A percentile compares a stretch with the other conserved stretches of the same genome.
Evolutionary conservation across 2,888 invertebrate species (phyloP).

Genomic region (Perithous albicinctus): DNA sequence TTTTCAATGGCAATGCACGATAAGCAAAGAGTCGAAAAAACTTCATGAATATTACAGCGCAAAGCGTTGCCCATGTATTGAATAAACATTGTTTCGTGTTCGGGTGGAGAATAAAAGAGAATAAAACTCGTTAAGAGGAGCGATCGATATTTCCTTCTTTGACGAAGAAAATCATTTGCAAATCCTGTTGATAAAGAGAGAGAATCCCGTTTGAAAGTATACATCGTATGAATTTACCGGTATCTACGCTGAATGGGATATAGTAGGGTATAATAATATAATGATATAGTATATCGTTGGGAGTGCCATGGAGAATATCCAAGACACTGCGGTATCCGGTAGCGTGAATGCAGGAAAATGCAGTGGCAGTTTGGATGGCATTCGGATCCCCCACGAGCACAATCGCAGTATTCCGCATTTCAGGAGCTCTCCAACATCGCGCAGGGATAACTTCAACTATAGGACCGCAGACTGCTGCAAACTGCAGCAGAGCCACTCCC

Average conservation of each 20-base stretch:
- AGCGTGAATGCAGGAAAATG: slow-evolving; percentile 47
- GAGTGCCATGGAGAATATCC: slow-evolving; percentile 26
- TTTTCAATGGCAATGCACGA: too few relatives aligned
- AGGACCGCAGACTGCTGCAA: slow-evolving; percentile 59
- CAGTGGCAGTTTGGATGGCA: slow-evolving; percentile 42
- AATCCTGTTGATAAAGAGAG: slow-evolving; percentile 13
- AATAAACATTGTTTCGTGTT: slow-evolving; percentile 46
- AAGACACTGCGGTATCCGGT: slow-evolving; percentile 46
- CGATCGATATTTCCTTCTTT: slow-evolving; percentile 48
- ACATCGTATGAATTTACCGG: slow-evolving; percentile 36
- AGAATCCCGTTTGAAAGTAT: slow-evolving; percentile 10
- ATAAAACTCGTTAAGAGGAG: slow-evolving; percentile 47
- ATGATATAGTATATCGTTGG: background rate
- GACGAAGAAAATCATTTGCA: slow-evolving; percentile 28
- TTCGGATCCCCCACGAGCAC: slow-evolving; percentile 50
- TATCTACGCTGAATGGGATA: background rate
- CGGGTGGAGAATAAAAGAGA: slow-evolving; percentile 31
- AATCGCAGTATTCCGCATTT: slow-evolving; percentile 63
- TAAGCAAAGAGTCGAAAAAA: slow-evolving; percentile 9
- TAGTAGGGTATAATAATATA: background rate
- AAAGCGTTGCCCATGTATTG: slow-evolving; percentile 22
- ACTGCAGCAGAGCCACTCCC: slow-evolving; percentile 71
- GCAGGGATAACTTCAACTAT: slow-evolving; percentile 55
- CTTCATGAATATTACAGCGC: slow-evolving; percentile 38
- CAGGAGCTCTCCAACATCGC: slow-evolving; percentile 50